A percentile compares a stretch with the other conserved stretches of the same genome.
phyloP scores from a whole-genome alignment of 2,797 vertebrate species.

The Brachymystax lenok region DNA sequence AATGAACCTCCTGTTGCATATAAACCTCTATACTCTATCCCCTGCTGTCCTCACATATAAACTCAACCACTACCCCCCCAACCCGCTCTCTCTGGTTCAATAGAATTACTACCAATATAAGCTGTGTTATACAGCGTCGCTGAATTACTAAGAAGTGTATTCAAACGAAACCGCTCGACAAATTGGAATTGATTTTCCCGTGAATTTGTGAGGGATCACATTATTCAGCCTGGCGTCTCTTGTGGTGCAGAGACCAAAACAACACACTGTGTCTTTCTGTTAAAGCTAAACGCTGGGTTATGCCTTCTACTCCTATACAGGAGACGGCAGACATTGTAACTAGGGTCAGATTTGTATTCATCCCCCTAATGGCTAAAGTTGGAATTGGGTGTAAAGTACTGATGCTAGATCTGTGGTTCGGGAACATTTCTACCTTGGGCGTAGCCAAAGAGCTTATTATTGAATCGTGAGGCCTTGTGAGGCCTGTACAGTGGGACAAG shows the following conservation, averaged over 20 bases:
- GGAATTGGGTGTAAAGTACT: not conserved
- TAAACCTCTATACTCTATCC: conserved; percentile 7
- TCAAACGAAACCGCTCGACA: conserved; percentile 41
- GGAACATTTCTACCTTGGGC: too few species aligned
- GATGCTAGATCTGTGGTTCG: too few species aligned
- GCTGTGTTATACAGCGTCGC: not conserved
- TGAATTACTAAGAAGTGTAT: conserved; percentile 26
- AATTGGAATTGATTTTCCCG: conserved; percentile 37
- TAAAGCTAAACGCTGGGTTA: not conserved
- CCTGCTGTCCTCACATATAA: conserved; percentile 4
- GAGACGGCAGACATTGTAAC: not conserved
- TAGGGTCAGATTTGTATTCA: not conserved
- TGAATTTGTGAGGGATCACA: conserved; percentile 41
- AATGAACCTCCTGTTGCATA: not conserved
- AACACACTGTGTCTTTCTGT: not conserved
- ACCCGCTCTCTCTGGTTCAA: not conserved
- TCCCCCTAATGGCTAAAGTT: not conserved
- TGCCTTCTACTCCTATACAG: not conserved
- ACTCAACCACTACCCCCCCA: not conserved
- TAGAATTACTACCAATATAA: conserved; percentile 17
- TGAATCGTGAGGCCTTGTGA: conserved; percentile 7
- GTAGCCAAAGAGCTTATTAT: too few species aligned
- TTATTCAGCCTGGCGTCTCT: conserved; percentile 26
- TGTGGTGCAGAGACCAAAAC: not conserved
- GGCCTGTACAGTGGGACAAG: conserved; percentile 30